Evolutionary conservation across 2,888 invertebrate species (phyloP).

Genomic region (Tetragonula carbonaria): DNA sequence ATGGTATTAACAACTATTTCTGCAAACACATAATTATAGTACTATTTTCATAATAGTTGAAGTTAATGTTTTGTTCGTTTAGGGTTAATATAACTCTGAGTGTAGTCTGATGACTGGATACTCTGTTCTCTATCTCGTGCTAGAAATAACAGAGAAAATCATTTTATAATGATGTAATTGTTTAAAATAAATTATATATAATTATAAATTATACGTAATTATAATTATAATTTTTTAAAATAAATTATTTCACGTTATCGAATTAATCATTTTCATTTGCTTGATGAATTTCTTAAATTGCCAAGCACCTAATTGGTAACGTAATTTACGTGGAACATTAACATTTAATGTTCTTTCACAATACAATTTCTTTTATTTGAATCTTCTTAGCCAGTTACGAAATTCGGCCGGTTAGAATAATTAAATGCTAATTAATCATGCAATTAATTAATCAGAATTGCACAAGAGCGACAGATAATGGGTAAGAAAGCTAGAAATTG

Average conservation of each 20-base stretch:
- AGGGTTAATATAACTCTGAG: not conserved
- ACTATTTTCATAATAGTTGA: conserved; percentile 16
- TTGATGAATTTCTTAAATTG: not conserved
- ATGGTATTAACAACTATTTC: conserved; percentile 9
- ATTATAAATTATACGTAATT: too few species aligned
- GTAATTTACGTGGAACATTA: not conserved
- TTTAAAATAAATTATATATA: not conserved
- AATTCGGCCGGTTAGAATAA: conserved; percentile 36
- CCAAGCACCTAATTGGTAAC: not conserved
- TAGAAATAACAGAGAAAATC: too few species aligned
- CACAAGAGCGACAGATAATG: conserved; percentile 59
- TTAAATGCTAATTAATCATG: conserved; percentile 53
- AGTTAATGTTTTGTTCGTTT: not conserved
- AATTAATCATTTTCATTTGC: not conserved
- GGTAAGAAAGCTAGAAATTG: conserved; percentile 49
- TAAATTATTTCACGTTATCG: not conserved
- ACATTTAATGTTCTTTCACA: conserved; percentile 9
- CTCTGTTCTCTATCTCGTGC: too few species aligned
- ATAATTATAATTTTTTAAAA: too few species aligned
- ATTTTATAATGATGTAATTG: too few species aligned
- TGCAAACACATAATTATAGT: conserved; percentile 20
- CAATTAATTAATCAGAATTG: conserved; percentile 61
- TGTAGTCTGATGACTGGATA: too few species aligned
- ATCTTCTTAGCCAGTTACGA: conserved; percentile 12
- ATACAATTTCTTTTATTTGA: conserved; percentile 6